Evolutionary conservation across 2,113 vertebrate genomes (phyloP).

Genomic region (Rhinichthys klamathensis): DNA sequence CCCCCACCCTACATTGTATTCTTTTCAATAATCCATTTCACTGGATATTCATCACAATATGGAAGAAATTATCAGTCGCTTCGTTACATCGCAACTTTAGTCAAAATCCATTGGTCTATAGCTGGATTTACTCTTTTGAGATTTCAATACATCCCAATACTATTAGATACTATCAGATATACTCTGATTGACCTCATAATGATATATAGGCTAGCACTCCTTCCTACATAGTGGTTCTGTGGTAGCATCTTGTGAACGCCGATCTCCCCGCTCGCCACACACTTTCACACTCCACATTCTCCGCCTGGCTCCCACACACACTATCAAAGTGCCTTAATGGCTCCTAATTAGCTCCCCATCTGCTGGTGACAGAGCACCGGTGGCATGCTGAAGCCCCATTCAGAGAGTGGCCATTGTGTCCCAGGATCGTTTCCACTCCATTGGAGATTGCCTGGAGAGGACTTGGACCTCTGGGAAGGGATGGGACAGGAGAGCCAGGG

Average conservation of each 20-base stretch:
- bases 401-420: slow-evolving; percentile 80
- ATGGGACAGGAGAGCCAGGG: slow-evolving; percentile 46
- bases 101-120: too few relatives aligned
- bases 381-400: slow-evolving; percentile 84
- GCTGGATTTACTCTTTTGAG: not conserved
- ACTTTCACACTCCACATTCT: slow-evolving; percentile 42
- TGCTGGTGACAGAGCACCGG: slow-evolving; percentile 83
- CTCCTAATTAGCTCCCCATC: slow-evolving; percentile 87
- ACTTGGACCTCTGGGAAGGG: slow-evolving; percentile 68
- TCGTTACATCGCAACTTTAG: not conserved
- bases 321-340: slow-evolving; percentile 85
- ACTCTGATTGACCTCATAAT: not conserved
- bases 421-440: slow-evolving; percentile 84
- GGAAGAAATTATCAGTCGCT: not conserved
- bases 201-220: not conserved
- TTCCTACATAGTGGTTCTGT: not conserved
- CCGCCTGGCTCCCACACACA: slow-evolving; percentile 83
- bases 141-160: not conserved
- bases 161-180: not conserved
- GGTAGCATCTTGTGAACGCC: slow-evolving; percentile 47
- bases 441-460: slow-evolving; percentile 83
- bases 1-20: not conserved
- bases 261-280: slow-evolving; percentile 28
- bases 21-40: not conserved
- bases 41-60: not conserved